Conservation (phyloP, 2,113 vertebrate genomes). For the Puma concolor region DNA sequence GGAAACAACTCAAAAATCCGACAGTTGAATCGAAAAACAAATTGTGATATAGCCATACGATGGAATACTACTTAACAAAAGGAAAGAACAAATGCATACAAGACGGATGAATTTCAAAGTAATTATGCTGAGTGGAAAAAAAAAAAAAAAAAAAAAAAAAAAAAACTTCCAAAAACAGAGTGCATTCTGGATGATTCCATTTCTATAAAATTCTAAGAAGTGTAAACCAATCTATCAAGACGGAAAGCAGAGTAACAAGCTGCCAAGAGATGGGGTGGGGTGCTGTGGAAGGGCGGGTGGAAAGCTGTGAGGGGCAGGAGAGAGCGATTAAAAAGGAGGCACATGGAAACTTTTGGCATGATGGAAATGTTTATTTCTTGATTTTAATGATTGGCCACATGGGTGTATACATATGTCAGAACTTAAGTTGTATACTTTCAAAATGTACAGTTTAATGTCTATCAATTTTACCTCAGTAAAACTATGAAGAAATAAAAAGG, state of each 20-base stretch:
- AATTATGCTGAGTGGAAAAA: neutral
- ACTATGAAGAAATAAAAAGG: neutral
- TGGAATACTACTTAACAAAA: neutral
- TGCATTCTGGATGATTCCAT: neutral
- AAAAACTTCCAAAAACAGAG: neutral
- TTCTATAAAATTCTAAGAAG: constrained; percentile 36
- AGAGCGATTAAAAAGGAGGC: neutral
- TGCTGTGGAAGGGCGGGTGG: neutral
- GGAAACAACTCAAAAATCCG: neutral
- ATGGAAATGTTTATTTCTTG: neutral
- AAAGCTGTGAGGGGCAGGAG: neutral
- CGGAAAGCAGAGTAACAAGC: neutral
- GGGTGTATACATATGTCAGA: neutral
- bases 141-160: neutral
- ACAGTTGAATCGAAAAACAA: neutral
- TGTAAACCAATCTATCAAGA: neutral
- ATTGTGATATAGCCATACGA: neutral
- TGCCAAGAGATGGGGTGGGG: neutral
- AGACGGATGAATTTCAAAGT: neutral
- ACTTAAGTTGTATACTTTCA: neutral
- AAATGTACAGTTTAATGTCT: neutral
- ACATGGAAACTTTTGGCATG: neutral
- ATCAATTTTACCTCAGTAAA: neutral
- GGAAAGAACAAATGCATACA: neutral
- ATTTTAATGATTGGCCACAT: neutral